Percentiles rank a stretch among this genome's conserved stretches.
These are phyloP conservation scores for Gila robusta DNA, from an alignment of 2,797 vertebrate genomes.

Conservation along the genomic window DNA sequence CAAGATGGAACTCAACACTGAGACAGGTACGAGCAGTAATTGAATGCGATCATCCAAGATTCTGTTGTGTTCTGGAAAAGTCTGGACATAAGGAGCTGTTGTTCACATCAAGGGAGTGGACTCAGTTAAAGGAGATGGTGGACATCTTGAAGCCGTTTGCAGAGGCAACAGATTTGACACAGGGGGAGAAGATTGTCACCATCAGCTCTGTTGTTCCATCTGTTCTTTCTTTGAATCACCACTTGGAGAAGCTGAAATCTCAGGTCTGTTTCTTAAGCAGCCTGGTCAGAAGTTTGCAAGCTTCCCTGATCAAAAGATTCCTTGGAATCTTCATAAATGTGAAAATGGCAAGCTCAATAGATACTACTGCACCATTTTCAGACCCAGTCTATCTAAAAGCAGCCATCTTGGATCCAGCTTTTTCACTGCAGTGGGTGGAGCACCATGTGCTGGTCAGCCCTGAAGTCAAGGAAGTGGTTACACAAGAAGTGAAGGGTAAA, in stretches of 20 bases:
- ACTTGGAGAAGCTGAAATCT: conserved; percentile 57
- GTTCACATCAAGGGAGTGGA: conserved; percentile 58
- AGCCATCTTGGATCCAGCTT: no score
- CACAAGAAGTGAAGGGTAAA: no score
- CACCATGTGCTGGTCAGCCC: no score
- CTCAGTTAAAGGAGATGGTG: conserved; percentile 57
- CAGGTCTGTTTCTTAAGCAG: conserved; percentile 52
- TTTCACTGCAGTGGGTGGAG: no score
- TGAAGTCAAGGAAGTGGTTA: no score
- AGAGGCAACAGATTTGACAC: conserved; percentile 59
- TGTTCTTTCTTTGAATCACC: conserved; percentile 55
- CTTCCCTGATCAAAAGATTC: conserved; percentile 56
- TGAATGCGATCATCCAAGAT: conserved; percentile 50
- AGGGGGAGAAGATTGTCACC: conserved; percentile 33
- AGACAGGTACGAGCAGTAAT: conserved; percentile 56
- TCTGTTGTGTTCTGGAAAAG: conserved; percentile 49
- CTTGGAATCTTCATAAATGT: no score
- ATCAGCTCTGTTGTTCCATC: conserved; percentile 58
- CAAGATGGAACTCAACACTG: conserved; percentile 59
- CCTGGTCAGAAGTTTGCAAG: conserved; percentile 56
- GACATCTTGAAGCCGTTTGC: conserved; percentile 57
- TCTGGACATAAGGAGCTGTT: conserved; percentile 39
- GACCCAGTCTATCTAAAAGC: no score
- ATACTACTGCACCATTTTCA: no score
- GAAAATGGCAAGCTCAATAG: no score